Percentiles rank a stretch among this genome's conserved stretches.
These are phyloP conservation scores for Addax nasomaculatus DNA, from an alignment of 2,113 vertebrate genomes.

Conservation along the genomic window DNA sequence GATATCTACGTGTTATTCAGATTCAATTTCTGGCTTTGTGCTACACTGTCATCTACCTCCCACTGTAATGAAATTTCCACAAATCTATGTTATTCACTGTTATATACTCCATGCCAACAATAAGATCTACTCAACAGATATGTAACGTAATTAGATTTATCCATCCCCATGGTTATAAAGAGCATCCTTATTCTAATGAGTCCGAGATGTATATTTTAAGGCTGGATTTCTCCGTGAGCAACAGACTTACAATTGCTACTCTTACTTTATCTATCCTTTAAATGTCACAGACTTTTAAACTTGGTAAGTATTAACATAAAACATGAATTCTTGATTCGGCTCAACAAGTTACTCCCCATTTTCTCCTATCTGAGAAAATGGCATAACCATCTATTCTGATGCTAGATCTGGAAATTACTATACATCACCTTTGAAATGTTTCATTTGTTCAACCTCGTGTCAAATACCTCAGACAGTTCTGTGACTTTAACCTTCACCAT, in stretches of 20 bases:
- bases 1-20: not conserved
- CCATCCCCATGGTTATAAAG: not conserved
- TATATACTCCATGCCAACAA: not conserved
- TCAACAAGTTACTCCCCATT: not conserved
- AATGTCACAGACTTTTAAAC: not conserved
- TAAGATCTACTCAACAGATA: not conserved
- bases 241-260: not conserved
- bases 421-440: not conserved
- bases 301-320: not conserved
- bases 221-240: not conserved
- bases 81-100: not conserved
- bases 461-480: not conserved
- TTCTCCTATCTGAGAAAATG: not conserved
- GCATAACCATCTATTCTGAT: not conserved
- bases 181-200: not conserved
- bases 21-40: not conserved
- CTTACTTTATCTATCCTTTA: not conserved
- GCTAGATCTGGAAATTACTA: not conserved
- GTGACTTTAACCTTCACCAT: not conserved
- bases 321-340: not conserved
- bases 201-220: not conserved
- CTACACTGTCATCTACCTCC: not conserved
- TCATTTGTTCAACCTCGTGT: not conserved
- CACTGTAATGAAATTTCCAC: not conserved
- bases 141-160: not conserved